Evolutionary conservation across 2,888 invertebrate species (phyloP).

Genomic region (Ennomos fuscantarius): DNA sequence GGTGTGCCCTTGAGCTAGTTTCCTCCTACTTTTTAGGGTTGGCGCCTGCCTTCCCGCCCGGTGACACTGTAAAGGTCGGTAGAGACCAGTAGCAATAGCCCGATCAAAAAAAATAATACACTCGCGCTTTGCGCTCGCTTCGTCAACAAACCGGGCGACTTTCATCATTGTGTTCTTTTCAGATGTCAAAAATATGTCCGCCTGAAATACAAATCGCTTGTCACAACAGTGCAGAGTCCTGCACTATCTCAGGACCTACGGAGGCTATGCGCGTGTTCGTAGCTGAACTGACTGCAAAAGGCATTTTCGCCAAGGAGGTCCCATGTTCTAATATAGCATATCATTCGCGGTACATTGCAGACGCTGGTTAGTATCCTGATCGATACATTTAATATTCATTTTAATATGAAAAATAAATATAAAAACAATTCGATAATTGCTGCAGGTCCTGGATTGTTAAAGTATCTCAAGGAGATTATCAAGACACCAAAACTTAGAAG

Average conservation of each 20-base stretch:
- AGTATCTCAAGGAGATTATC: slow-evolving; percentile 84
- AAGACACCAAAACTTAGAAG: slow-evolving; percentile 86
- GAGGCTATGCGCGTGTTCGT: slow-evolving; percentile 85
- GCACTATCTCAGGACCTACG: slow-evolving; percentile 90
- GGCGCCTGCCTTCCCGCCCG: too few species aligned
- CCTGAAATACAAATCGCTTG: slow-evolving; percentile 86
- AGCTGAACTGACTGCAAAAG: slow-evolving; percentile 55
- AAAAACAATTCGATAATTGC: not conserved
- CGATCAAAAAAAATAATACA: too few species aligned
- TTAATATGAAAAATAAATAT: not conserved
- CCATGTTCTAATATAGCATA: slow-evolving; percentile 92
- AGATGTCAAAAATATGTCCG: slow-evolving; percentile 62
- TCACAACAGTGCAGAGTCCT: slow-evolving; percentile 90
- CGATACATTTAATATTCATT: not conserved
- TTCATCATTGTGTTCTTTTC: not conserved
- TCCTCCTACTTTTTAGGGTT: too few species aligned
- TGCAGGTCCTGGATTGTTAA: slow-evolving; percentile 78
- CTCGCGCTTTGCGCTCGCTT: too few species aligned
- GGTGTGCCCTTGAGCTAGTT: too few species aligned
- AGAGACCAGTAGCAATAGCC: too few species aligned
- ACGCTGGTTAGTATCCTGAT: slow-evolving; percentile 65
- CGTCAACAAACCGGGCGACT: too few species aligned
- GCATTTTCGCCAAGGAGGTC: slow-evolving; percentile 56
- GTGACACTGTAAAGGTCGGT: too few species aligned
- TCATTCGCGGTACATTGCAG: slow-evolving; percentile 91